These are phyloP conservation scores for Brachypalpus laphriformis DNA, from an alignment of 2,888 invertebrate genomes.

Conservation along the genomic window DNA sequence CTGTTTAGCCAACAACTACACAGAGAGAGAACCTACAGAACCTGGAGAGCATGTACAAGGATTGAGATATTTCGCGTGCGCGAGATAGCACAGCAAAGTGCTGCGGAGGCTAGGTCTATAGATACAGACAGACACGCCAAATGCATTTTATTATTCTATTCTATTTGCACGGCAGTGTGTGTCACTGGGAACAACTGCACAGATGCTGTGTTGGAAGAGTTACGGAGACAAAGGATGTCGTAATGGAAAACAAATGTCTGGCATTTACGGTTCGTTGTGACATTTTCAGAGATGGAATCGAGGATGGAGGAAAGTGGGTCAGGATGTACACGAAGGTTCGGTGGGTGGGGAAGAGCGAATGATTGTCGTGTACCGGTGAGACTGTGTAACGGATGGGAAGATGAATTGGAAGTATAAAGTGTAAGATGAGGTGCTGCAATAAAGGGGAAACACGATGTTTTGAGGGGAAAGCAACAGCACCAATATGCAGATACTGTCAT, in stretches of 20 bases:
- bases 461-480: no score
- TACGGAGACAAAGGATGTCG: slow-evolving; percentile 66
- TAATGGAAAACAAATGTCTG: slow-evolving; percentile 58
- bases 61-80: slow-evolving; percentile 73
- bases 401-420: no score
- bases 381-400: no score
- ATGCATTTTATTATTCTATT: slow-evolving; percentile 7
- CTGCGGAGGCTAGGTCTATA: slow-evolving; percentile 18
- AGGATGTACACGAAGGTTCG: slow-evolving; percentile 28
- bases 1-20: slow-evolving; percentile 27
- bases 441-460: no score
- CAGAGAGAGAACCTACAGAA: slow-evolving; percentile 19
- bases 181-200: slow-evolving; percentile 54
- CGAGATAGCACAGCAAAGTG: slow-evolving; percentile 45
- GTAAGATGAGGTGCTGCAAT: no score
- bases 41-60: slow-evolving; percentile 28
- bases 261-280: slow-evolving; percentile 65
- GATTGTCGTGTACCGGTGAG: no score
- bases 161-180: slow-evolving; percentile 46
- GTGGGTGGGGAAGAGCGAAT: slow-evolving; percentile 2
- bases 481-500: no score
- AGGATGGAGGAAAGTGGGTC: slow-evolving; percentile 54
- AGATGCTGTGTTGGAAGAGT: slow-evolving; percentile 14
- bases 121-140: slow-evolving; percentile 20
- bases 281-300: slow-evolving; percentile 42